A percentile compares a stretch with the other conserved stretches of the same genome.
These are phyloP conservation scores for Characodon lateralis DNA, from an alignment of 2,797 vertebrate species.

Conservation along the genomic window DNA sequence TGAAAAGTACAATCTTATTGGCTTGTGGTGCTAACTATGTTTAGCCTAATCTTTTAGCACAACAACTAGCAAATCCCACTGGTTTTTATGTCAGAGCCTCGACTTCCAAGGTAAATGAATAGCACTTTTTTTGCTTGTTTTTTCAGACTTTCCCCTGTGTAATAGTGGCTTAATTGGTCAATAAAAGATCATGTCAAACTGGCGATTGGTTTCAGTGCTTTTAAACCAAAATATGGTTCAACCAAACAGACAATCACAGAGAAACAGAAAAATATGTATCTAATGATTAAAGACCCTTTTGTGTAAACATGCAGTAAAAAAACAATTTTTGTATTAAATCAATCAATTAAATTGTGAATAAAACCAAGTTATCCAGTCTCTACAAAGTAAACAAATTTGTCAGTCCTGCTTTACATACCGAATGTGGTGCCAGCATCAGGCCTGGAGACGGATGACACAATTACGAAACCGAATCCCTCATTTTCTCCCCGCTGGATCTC, in stretches of 20 bases:
- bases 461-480: conserved; percentile 97
- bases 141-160: too few species aligned
- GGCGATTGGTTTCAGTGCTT: background rate
- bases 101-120: too few species aligned
- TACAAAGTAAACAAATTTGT: background rate
- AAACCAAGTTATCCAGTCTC: background rate
- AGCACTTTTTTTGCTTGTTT: too few species aligned
- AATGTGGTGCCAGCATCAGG: conserved; percentile 95
- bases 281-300: background rate
- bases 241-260: background rate
- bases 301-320: background rate
- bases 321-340: background rate
- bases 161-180: too few species aligned
- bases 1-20: too few species aligned
- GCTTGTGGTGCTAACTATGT: too few species aligned
- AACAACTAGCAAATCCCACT: too few species aligned
- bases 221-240: background rate
- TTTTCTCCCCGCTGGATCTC: conserved; percentile 94
- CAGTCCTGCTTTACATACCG: conserved; percentile 79
- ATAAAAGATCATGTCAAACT: background rate
- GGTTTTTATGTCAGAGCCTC: too few species aligned
- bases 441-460: conserved; percentile 95
- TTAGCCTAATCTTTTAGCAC: too few species aligned
- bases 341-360: background rate
- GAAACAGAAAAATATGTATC: conserved; percentile 19